phyloP scores from a whole-genome alignment of 2,113 vertebrate genomes.

The Colistium nudipinnis region DNA sequence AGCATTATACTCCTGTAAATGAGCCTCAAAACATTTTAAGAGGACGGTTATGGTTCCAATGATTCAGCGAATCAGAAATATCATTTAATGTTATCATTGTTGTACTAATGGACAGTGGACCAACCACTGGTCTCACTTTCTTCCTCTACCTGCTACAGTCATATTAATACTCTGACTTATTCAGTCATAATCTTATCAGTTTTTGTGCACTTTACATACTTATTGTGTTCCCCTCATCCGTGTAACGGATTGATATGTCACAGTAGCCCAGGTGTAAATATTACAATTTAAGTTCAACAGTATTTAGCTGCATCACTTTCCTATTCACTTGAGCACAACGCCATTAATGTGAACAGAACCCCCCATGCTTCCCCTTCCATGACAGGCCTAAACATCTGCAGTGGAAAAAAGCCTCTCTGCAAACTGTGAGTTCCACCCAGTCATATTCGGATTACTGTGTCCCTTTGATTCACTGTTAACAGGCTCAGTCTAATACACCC shows the following conservation, averaged over 20 bases:
- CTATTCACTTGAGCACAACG: neutral
- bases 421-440: constrained; percentile 15
- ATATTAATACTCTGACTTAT: neutral
- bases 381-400: neutral
- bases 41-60: neutral
- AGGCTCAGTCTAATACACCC: neutral
- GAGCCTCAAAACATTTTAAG: neutral
- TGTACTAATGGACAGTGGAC: neutral
- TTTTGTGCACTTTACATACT: neutral
- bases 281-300: too few relatives aligned
- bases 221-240: too few relatives aligned
- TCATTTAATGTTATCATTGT: neutral
- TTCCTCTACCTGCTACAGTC: constrained; percentile 9
- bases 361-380: neutral
- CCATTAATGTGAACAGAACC: neutral
- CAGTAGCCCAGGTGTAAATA: too few relatives aligned
- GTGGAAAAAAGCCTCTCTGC: constrained; percentile 3
- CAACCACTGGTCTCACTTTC: neutral
- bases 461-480: constrained; percentile 3
- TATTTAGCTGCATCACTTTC: too few relatives aligned
- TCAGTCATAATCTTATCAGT: constrained; percentile 7
- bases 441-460: constrained; percentile 13
- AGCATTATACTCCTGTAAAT: neutral
- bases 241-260: too few relatives aligned
- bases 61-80: neutral